Evolutionary conservation across 2,113 vertebrate species (phyloP).

Genomic region (Maccullochella peelii): DNA sequence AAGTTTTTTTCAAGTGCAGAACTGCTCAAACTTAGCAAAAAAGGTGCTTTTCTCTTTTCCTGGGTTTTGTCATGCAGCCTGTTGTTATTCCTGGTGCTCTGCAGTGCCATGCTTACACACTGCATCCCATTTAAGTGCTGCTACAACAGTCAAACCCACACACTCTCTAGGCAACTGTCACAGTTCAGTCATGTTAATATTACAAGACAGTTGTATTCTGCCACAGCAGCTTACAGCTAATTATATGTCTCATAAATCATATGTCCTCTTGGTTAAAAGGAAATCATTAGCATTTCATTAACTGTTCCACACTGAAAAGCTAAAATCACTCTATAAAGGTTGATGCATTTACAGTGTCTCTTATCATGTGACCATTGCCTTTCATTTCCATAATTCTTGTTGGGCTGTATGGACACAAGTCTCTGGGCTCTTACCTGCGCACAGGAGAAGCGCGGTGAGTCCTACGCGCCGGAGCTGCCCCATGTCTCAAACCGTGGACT

Average conservation of each 20-base stretch:
- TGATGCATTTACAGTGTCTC: constrained; percentile 54
- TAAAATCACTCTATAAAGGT: constrained; percentile 47
- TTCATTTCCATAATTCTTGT: constrained; percentile 37
- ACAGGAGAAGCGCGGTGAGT: constrained; percentile 76
- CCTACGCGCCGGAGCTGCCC: constrained; percentile 65
- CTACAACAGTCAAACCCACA: constrained; percentile 20
- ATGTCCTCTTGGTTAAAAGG: constrained; percentile 62
- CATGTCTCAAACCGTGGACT: constrained; percentile 65
- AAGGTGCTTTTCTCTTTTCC: background rate
- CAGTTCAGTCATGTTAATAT: constrained; percentile 75
- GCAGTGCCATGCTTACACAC: constrained; percentile 55
- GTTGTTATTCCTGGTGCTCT: constrained; percentile 66
- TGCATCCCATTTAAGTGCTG: constrained; percentile 48
- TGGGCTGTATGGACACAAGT: constrained; percentile 4
- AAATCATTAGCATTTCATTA: constrained; percentile 73
- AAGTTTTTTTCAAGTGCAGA: constrained; percentile 3
- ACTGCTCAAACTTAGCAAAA: constrained; percentile 21
- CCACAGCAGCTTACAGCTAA: constrained; percentile 79
- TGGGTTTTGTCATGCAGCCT: constrained; percentile 59
- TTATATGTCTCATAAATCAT: constrained; percentile 77
- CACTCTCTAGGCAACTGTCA: constrained; percentile 71
- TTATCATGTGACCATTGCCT: constrained; percentile 36
- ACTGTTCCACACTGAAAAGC: constrained; percentile 33
- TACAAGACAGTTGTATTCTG: constrained; percentile 76
- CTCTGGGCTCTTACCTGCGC: constrained; percentile 77